Base-by-base conservation (phyloP, 2,113 vertebrate species). In the Pseudolaguvia tuberculata region DNA sequence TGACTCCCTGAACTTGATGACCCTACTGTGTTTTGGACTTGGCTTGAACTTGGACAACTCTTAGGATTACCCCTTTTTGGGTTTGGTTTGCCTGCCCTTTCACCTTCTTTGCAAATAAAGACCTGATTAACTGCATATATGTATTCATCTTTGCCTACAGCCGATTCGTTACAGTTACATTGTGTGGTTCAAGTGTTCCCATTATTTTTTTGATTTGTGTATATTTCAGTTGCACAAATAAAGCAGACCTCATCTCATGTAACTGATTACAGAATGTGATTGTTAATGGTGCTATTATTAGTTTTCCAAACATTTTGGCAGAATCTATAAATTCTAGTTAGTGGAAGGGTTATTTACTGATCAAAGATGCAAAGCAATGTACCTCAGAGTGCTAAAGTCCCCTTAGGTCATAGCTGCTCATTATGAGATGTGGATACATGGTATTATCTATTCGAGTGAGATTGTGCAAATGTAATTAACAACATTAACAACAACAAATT, bases 321-420 rank as follows among this genome's bases (percentile, higher is more conserved):
- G 45, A 79, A 82, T 81, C 73, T 82, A 82, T 81, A 69, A 9
- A 78, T 72, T 53, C 39, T 48, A 39, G 66, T 47, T n/a, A 45
- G 58, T 55, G 55, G 48, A 76, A 69, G 69, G 62, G 59, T 2
- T 47, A 25, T 58, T 18, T 69, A 79, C 75, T 77, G 80, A 82
- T 74, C 72, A 20, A 27, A 18, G 47, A 77, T 77, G 77, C 55
- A 72, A 79, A 79, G 48, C 70, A 76, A 67, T 69, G 53, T 79
- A n/a, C 70, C 27, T 69, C 47, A 62, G 27, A 45, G 51, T 51
- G 35, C 27, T 47, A 29, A 27, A 70, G 23, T 9, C 52, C 51
- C 23, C 51, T 57, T 58, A 53, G 42, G 63, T 20, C 45, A 62
- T 27, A 17, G 29, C 27, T 61, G 21, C 59, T 70, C 57, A 73